Conservation (phyloP, 1,140 invertebrate species). For the Bombus picipes region DNA sequence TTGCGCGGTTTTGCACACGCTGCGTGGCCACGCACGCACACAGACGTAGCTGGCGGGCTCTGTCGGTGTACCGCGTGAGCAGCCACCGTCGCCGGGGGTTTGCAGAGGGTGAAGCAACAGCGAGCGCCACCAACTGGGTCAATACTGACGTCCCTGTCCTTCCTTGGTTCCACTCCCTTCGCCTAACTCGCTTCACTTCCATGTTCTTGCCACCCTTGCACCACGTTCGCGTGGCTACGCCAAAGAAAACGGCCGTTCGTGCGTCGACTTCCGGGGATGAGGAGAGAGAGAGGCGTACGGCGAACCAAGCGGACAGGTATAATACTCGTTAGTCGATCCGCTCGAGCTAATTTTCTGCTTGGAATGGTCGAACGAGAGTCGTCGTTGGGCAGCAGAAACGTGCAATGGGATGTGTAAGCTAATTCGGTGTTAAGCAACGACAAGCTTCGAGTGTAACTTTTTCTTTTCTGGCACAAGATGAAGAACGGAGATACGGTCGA, state of each 20-base stretch:
- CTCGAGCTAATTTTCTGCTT: not conserved
- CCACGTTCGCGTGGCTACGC: not conserved
- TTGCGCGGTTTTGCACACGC: not conserved
- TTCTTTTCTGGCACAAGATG: too few species aligned
- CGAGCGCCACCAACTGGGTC: conserved; percentile 73
- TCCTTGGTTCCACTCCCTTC: conserved; percentile 29
- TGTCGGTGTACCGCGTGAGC: conserved; percentile 36
- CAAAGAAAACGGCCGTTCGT: conserved; percentile 24
- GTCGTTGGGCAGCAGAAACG: not conserved
- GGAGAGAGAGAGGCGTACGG: not conserved
- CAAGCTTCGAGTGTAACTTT: too few species aligned
- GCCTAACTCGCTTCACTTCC: not conserved
- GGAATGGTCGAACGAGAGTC: not conserved
- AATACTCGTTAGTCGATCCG: not conserved
- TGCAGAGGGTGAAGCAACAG: conserved; percentile 56
- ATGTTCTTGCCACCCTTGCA: not conserved
- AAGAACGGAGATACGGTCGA: too few species aligned
- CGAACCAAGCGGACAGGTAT: too few species aligned
- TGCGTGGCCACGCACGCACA: not conserved
- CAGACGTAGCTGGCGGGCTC: not conserved
- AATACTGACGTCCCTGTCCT: conserved; percentile 73
- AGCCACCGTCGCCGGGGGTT: conserved; percentile 28
- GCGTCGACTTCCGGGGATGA: conserved; percentile 27
- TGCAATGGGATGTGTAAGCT: not conserved
- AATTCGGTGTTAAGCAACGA: too few species aligned